Conservation (phyloP, 2,888 invertebrate species). For the Tuberolachnus salignus region DNA sequence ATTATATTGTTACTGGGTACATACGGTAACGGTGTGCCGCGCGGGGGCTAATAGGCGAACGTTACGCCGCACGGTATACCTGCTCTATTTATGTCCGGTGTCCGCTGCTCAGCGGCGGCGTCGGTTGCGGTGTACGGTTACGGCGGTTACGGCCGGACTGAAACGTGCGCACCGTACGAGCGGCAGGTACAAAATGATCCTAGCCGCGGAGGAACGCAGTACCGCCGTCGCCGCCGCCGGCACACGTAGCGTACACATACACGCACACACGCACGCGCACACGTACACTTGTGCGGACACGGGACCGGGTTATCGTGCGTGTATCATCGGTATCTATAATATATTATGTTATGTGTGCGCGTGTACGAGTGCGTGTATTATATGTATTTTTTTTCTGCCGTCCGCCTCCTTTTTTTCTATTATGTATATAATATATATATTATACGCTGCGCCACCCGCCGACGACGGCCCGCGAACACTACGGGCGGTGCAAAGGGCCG, state of each 20-base stretch:
- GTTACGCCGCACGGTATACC: background rate
- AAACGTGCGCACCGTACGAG: slow-evolving; percentile 36
- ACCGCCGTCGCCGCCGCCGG: background rate
- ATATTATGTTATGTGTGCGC: background rate
- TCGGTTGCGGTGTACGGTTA: background rate
- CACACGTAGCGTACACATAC: background rate
- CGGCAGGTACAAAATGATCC: slow-evolving; percentile 52
- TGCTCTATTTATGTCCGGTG: background rate
- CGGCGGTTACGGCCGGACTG: background rate
- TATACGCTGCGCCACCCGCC: background rate
- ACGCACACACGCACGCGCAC: background rate
- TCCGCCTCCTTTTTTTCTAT: slow-evolving; percentile 11
- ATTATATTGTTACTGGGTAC: too few species aligned
- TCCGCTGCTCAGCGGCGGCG: background rate
- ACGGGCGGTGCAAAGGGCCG: slow-evolving; percentile 28
- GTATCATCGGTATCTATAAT: background rate
- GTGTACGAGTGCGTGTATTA: background rate
- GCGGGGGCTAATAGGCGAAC: background rate
- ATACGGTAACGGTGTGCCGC: background rate
- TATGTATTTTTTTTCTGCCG: slow-evolving; percentile 19
- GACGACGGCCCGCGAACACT: background rate
- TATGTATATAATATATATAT: too few species aligned
- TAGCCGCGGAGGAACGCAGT: slow-evolving; percentile 10
- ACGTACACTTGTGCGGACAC: background rate
- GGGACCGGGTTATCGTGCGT: slow-evolving; percentile 1